Evolutionary conservation across 2,888 invertebrate species (phyloP).

Genomic region (Lathronympha strigana): DNA sequence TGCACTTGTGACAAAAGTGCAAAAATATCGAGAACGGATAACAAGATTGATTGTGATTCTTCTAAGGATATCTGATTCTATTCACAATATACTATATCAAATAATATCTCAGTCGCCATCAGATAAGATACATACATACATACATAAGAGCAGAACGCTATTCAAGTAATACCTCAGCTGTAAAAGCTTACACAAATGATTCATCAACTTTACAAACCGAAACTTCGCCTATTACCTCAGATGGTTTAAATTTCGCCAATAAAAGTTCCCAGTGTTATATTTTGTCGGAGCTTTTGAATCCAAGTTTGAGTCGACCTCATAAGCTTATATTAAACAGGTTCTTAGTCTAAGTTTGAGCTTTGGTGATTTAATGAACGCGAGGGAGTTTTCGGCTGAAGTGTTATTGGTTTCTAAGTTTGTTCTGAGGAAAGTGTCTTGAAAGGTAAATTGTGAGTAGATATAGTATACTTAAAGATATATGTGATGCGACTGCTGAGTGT

Average conservation of each 20-base stretch:
- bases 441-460: neutral
- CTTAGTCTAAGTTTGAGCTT: slow-evolving; percentile 33
- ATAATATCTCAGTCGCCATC: too few species aligned
- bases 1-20: too few species aligned
- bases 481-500: too few species aligned
- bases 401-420: slow-evolving; percentile 14
- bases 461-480: too few species aligned
- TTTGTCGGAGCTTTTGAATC: slow-evolving; percentile 58
- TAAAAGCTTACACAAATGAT: slow-evolving; percentile 29
- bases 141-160: neutral
- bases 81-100: too few species aligned
- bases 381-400: neutral
- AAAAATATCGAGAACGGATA: too few species aligned
- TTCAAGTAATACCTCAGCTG: neutral
- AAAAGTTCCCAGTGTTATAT: slow-evolving; percentile 70
- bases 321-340: slow-evolving; percentile 39
- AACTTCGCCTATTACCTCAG: slow-evolving; percentile 72
- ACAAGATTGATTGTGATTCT: too few species aligned
- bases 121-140: neutral
- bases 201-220: slow-evolving; percentile 41
- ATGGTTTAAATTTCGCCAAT: slow-evolving; percentile 74
- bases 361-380: slow-evolving; percentile 27
- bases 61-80: too few species aligned
- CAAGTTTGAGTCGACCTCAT: slow-evolving; percentile 51
- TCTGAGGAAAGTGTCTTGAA: neutral